Evolutionary conservation across 1,140 invertebrate species (phyloP).

Genomic region (Aphis gossypii): DNA sequence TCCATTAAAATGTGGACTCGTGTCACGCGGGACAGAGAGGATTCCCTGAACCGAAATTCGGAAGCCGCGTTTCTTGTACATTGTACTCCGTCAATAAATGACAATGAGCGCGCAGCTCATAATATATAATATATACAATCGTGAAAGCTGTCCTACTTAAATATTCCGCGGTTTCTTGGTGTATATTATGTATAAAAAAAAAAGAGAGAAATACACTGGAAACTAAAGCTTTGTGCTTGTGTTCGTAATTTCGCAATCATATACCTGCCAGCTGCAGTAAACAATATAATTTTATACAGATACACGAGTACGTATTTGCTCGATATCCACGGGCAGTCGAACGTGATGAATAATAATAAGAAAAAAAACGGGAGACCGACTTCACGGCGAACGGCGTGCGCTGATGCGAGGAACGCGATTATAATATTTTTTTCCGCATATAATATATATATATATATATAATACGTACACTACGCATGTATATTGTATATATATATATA

Average conservation of each 20-base stretch:
- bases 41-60: background rate
- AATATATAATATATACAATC: background rate
- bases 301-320: background rate
- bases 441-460: background rate
- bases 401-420: background rate
- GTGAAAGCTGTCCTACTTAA: background rate
- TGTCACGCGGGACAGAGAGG: background rate
- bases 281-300: background rate
- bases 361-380: background rate
- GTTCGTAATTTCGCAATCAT: background rate
- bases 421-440: conserved; percentile 3
- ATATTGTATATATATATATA: too few relatives aligned
- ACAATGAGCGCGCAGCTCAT: background rate
- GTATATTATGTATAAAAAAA: background rate
- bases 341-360: conserved; percentile 5
- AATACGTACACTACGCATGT: background rate
- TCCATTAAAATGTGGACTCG: background rate
- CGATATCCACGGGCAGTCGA: background rate
- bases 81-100: background rate
- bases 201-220: background rate
- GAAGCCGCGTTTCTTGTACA: background rate
- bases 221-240: background rate
- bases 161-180: background rate
- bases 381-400: background rate
- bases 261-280: background rate